phyloP scores from a whole-genome alignment of 2,888 invertebrate species.

The Nasonovia ribisnigri region DNA sequence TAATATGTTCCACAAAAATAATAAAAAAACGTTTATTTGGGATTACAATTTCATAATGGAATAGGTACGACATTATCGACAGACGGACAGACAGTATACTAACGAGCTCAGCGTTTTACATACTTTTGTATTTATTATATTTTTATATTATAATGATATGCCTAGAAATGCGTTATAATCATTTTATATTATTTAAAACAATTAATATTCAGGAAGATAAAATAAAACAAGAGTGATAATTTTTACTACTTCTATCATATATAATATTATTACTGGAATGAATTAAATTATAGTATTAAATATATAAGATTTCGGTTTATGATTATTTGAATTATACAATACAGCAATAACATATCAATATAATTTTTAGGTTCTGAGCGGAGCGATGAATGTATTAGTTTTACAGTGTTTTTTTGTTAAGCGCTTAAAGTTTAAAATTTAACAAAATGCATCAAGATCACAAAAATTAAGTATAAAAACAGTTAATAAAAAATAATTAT shows the following conservation, averaged over 20 bases:
- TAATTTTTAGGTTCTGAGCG: not conserved
- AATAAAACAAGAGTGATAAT: not conserved
- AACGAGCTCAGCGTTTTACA: not conserved
- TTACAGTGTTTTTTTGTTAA: not conserved
- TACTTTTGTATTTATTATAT: not conserved
- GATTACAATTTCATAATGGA: not conserved
- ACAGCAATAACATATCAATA: not conserved
- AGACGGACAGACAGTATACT: no score
- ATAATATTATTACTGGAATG: not conserved
- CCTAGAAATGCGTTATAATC: not conserved
- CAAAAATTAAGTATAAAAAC: no score
- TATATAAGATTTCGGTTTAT: not conserved
- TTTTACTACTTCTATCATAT: not conserved
- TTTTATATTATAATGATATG: not conserved
- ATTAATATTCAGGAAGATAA: no score
- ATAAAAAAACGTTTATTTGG: not conserved
- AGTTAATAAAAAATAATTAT: no score
- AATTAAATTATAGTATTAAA: not conserved
- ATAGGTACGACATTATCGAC: not conserved
- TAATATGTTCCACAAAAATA: not conserved
- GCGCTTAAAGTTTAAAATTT: no score
- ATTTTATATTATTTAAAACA: not conserved
- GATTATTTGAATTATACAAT: not conserved
- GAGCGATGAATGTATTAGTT: not conserved
- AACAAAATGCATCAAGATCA: no score